phyloP scores from a whole-genome alignment of 2,113 vertebrate species.

The Turdus rufiventris region DNA sequence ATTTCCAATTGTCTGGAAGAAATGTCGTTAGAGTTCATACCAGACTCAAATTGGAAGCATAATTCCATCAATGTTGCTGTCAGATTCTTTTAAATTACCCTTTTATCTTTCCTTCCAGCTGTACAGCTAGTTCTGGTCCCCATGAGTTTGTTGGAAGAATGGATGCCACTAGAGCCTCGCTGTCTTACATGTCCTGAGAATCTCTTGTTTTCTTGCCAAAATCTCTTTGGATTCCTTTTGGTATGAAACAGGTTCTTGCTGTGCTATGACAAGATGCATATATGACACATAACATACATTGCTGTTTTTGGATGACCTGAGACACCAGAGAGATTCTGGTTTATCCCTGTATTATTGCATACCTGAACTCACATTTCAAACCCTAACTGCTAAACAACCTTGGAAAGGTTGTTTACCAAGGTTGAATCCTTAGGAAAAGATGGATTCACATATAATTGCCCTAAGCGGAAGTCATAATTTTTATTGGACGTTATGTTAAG shows the following conservation, averaged over 20 bases:
- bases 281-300: background rate
- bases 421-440: background rate
- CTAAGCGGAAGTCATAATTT: background rate
- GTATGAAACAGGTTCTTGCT: background rate
- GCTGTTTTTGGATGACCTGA: background rate
- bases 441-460: background rate
- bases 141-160: background rate
- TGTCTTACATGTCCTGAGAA: background rate
- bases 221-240: background rate
- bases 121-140: background rate
- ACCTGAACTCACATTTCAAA: background rate
- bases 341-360: background rate
- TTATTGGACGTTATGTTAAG: background rate
- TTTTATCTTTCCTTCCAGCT: background rate
- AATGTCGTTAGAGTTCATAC: background rate
- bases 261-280: background rate
- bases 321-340: background rate
- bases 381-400: background rate
- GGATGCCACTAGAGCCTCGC: background rate
- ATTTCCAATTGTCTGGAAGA: background rate
- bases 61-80: background rate
- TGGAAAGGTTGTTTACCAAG: background rate
- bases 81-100: background rate
- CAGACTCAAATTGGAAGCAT: background rate
- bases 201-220: background rate